Evolutionary conservation across 2,888 invertebrate genomes (phyloP).

Genomic region (Brachyptera putata): DNA sequence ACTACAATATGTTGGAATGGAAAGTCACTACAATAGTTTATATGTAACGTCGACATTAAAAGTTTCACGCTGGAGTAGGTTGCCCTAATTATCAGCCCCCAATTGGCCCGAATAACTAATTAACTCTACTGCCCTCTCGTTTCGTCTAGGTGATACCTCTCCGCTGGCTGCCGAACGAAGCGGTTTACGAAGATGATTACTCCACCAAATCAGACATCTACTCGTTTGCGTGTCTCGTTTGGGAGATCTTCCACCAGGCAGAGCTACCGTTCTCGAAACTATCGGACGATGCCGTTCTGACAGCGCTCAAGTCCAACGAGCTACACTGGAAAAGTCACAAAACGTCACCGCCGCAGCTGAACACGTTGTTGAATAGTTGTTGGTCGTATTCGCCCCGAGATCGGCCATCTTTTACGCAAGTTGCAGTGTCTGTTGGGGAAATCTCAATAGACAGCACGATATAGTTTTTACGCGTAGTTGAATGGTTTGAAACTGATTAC

Average conservation of each 20-base stretch:
- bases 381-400: conserved; percentile 65
- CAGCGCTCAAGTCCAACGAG: conserved; percentile 58
- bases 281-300: conserved; percentile 69
- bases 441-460: conserved; percentile 36
- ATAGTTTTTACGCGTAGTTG: too few species aligned
- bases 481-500: too few species aligned
- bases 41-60: too few species aligned
- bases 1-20: too few species aligned
- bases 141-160: conserved; percentile 67
- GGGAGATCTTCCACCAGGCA: conserved; percentile 83
- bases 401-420: conserved; percentile 62
- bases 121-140: too few species aligned
- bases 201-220: conserved; percentile 92
- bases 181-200: conserved; percentile 83
- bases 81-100: too few species aligned
- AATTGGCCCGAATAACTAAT: too few species aligned
- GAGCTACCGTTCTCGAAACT: conserved; percentile 71
- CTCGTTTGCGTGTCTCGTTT: conserved; percentile 81
- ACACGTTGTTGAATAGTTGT: conserved; percentile 58
- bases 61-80: too few species aligned
- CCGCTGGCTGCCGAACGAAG: conserved; percentile 88
- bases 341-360: conserved; percentile 58
- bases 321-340: conserved; percentile 66
- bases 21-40: too few species aligned
- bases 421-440: conserved; percentile 51